Base-by-base conservation (phyloP, 92 coral and sea anemone genomes). In the Virgularia gustaviana region DNA sequence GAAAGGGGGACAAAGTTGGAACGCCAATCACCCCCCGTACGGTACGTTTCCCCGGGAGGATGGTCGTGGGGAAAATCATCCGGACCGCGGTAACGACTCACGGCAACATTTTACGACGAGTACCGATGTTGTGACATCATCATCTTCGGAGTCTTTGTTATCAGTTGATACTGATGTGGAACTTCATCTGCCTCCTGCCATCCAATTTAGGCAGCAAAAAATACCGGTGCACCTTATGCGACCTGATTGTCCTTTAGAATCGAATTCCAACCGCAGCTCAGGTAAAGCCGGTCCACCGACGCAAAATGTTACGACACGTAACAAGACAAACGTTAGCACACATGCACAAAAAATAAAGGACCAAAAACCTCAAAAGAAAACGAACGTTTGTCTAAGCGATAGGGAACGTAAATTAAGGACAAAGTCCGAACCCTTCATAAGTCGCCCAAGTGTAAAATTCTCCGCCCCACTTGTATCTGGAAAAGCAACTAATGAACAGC, bases 141-240 rank as follows among this genome's bases (percentile, higher is more conserved):
- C 94, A n/a, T 86, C 98, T 4, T 80, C 87, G 31, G 62, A 86
- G 20, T 89, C 98, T 20, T 78, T 86, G 23, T 77, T 83, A 34
- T 92, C 98, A 4, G 35, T 60, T 39, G 96, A 90, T 38, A 81
- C 89, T 1, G 96, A 83, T 41, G 87, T 76, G 12, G 83, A 89
- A 47, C 78, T 83, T 33, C 92, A 92, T 41, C 82, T 86, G 9
- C 98, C 98, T 11, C 83, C 90, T 8, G 96, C 85, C 0, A 85
- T 85, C 4, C 80, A 81, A 49, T 65, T 81, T 0, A 61, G 83
- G 9, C 82, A 45, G 20, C 58, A 67, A 53, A 16, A 44, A 49
- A 67, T 44, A 9, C 53, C 73, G 24, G 37, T 23, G 4, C 28
- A 20, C 9, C 15, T 28, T 24, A 18, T 28, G 38, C 34, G 28